These are phyloP conservation scores for Stichopus chloronotus DNA, from an alignment of 35 echinoderm and acorn worm species.

Conservation along the genomic window DNA sequence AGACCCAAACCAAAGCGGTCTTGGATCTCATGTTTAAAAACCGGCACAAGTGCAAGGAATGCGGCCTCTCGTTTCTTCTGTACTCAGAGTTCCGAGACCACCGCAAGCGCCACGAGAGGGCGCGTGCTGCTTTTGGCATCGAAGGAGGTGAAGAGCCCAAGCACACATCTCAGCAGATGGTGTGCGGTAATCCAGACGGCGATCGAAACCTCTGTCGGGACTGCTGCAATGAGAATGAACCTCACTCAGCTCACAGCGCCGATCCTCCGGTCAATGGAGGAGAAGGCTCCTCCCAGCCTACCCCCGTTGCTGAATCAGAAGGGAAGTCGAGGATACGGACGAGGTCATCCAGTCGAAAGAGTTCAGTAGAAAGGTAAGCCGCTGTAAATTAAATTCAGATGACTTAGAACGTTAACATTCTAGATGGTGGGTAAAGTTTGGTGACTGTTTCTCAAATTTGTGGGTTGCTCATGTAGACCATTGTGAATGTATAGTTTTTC, in stretches of 20 bases:
- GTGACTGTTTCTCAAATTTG: too few species aligned
- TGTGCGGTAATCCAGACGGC: constrained; percentile 88
- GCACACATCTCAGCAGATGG: constrained; percentile 64
- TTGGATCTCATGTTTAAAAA: constrained; percentile 89
- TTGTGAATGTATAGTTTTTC: too few species aligned
- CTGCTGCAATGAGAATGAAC: constrained; percentile 87
- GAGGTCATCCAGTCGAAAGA: constrained; percentile 18
- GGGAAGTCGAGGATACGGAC: constrained; percentile 29
- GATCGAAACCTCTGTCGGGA: constrained; percentile 87
- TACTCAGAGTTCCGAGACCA: constrained; percentile 95
- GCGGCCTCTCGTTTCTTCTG: constrained; percentile 91
- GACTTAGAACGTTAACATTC: too few species aligned
- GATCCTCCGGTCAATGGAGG: not conserved
- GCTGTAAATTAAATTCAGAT: not conserved
- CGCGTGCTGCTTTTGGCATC: constrained; percentile 72
- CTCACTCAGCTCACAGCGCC: not conserved
- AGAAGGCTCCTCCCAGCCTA: not conserved
- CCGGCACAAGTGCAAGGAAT: constrained; percentile 93
- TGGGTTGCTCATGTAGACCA: too few species aligned
- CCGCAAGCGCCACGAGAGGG: constrained; percentile 91
- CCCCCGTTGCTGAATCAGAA: not conserved
- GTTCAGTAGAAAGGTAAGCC: constrained; percentile 6
- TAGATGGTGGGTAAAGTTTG: too few species aligned
- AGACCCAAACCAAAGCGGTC: constrained; percentile 70
- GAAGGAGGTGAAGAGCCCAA: constrained; percentile 62